Conservation (phyloP, 1,140 invertebrate species). For the Philopotamus ludificatus region DNA sequence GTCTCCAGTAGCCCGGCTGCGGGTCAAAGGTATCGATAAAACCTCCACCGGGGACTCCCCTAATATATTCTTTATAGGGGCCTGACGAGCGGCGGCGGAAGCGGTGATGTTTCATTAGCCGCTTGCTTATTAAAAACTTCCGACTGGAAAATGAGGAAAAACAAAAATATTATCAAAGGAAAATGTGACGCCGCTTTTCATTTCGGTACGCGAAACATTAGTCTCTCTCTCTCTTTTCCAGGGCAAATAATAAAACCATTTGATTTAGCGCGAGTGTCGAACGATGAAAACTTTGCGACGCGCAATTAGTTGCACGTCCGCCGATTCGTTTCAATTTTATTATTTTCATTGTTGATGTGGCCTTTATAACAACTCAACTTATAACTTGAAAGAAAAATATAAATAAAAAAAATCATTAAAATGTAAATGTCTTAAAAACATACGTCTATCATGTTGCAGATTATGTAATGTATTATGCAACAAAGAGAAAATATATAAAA, state of each 20-base stretch:
- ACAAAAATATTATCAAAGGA: constrained; percentile 24
- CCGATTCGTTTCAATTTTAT: too few relatives aligned
- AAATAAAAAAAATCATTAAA: too few relatives aligned
- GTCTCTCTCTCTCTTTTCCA: not conserved
- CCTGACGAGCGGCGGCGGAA: constrained; percentile 15
- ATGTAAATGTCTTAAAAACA: too few relatives aligned
- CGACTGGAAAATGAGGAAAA: constrained; percentile 25
- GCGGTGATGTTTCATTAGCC: constrained; percentile 35
- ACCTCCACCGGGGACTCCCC: constrained; percentile 12
- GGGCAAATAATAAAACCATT: not conserved
- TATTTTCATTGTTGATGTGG: too few relatives aligned
- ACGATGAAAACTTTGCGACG: not conserved
- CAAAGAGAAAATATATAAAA: too few relatives aligned
- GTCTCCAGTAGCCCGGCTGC: not conserved
- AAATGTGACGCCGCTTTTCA: not conserved
- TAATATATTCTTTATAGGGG: constrained; percentile 36
- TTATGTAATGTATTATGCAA: too few relatives aligned
- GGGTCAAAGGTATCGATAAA: constrained; percentile 36
- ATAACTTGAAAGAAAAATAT: too few relatives aligned
- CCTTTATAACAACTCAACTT: too few relatives aligned
- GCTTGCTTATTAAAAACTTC: constrained; percentile 38
- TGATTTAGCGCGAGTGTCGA: not conserved
- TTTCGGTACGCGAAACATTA: too few relatives aligned
- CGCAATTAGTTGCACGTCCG: too few relatives aligned
- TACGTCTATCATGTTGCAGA: too few relatives aligned